Conservation (phyloP, 2,888 invertebrate species). For the Trisateles emortualis region DNA sequence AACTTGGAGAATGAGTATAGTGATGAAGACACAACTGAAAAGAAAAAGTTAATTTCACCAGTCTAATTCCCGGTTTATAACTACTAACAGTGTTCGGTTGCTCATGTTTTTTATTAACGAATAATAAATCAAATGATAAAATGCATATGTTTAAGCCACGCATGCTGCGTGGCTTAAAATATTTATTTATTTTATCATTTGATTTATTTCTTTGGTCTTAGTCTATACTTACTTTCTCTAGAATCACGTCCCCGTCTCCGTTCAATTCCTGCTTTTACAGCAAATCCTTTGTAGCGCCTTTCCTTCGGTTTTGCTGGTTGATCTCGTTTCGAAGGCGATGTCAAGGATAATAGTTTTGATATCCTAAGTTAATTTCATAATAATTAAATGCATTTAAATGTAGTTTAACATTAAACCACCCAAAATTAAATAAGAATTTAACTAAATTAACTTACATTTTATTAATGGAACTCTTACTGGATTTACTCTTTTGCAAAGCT, state of each 20-base stretch:
- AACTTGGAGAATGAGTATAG: too few relatives aligned
- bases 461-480: conserved; percentile 49
- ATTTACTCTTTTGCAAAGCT: conserved; percentile 51
- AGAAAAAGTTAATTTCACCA: too few relatives aligned
- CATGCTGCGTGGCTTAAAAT: too few relatives aligned
- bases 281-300: conserved; percentile 59
- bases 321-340: conserved; percentile 38
- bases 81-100: too few relatives aligned
- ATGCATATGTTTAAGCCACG: too few relatives aligned
- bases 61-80: too few relatives aligned
- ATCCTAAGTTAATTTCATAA: conserved; percentile 49
- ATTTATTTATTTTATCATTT: too few relatives aligned
- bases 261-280: conserved; percentile 40
- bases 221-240: conserved; percentile 59
- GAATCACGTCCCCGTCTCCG: conserved; percentile 56
- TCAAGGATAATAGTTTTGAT: conserved; percentile 55
- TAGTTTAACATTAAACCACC: neutral
- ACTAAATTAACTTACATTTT: conserved; percentile 62
- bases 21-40: too few relatives aligned
- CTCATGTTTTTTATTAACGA: too few relatives aligned
- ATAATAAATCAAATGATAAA: too few relatives aligned
- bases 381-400: neutral
- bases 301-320: conserved; percentile 31
- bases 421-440: neutral
- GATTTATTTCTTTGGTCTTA: too few relatives aligned